A percentile compares a stretch with the other conserved stretches of the same genome.
Evolutionary conservation across 2,888 invertebrate genomes (phyloP).

Genomic region (Zhuqinia jingwanae): DNA sequence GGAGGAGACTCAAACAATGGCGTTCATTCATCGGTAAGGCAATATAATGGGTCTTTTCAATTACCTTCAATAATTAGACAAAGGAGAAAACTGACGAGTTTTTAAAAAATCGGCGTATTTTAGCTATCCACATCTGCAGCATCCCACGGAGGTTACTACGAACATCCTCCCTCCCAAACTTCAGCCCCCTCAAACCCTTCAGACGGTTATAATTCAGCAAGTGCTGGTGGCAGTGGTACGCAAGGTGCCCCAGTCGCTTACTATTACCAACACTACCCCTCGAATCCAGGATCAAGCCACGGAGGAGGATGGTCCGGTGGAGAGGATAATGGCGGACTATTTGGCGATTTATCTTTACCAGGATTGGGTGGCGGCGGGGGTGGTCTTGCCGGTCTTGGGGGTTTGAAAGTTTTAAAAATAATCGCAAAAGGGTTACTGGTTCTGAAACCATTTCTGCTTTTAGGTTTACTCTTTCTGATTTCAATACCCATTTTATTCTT

Average conservation of each 20-base stretch:
- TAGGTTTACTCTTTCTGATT: slow-evolving; percentile 75
- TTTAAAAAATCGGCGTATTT: neutral
- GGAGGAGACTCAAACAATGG: neutral
- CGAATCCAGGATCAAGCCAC: neutral
- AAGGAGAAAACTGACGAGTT: neutral
- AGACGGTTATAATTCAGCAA: neutral
- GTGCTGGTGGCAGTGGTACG: neutral
- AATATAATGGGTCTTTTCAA: neutral
- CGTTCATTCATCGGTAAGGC: slow-evolving; percentile 30
- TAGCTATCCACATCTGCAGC: slow-evolving; percentile 24
- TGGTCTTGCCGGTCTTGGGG: slow-evolving; percentile 59
- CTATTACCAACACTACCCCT: slow-evolving; percentile 77
- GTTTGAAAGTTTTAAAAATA: slow-evolving; percentile 60
- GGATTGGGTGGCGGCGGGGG: slow-evolving; percentile 68
- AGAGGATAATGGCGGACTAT: slow-evolving; percentile 20
- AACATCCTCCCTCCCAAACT: slow-evolving; percentile 19
- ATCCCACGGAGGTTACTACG: slow-evolving; percentile 27
- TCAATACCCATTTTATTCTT: slow-evolving; percentile 74
- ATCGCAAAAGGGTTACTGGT: slow-evolving; percentile 73
- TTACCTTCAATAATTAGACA: neutral
- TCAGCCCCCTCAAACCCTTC: slow-evolving; percentile 1
- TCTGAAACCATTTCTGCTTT: slow-evolving; percentile 75
- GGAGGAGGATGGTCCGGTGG: slow-evolving; percentile 45
- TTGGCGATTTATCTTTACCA: slow-evolving; percentile 31
- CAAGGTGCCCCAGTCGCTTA: slow-evolving; percentile 72